Percentiles rank a stretch among this genome's conserved stretches.
phyloP scores from a whole-genome alignment of 2,797 vertebrate genomes.

The Enteromius thamalakanensis region DNA sequence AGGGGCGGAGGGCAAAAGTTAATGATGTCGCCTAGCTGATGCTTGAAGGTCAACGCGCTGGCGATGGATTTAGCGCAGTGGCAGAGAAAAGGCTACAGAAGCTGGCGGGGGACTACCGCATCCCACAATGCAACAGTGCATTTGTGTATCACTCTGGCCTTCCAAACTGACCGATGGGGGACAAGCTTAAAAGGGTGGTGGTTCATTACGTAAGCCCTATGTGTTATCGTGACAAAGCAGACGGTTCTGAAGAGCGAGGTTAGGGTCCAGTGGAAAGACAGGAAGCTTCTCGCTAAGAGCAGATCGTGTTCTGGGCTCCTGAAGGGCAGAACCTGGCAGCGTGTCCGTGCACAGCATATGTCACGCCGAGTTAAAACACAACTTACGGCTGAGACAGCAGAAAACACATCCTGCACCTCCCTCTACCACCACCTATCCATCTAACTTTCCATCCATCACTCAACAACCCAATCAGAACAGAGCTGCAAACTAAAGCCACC shows the following conservation, averaged over 20 bases:
- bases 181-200: constrained; percentile 17
- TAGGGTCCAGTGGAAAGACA: constrained; percentile 35
- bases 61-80: background rate
- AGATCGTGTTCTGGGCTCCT: constrained; percentile 54
- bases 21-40: constrained; percentile 47
- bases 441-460: constrained; percentile 23
- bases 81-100: constrained; percentile 18
- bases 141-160: constrained; percentile 14
- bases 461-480: background rate
- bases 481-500: background rate
- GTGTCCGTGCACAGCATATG: constrained; percentile 76
- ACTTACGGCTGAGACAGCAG: constrained; percentile 62
- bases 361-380: constrained; percentile 74
- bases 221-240: constrained; percentile 33
- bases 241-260: constrained; percentile 23
- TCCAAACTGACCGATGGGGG: constrained; percentile 15
- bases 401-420: constrained; percentile 24
- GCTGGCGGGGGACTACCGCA: constrained; percentile 1
- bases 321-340: constrained; percentile 51
- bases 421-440: constrained; percentile 12
- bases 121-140: constrained; percentile 9
- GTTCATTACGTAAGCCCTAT: constrained; percentile 33
- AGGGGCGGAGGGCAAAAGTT: constrained; percentile 54
- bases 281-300: constrained; percentile 36
- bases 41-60: constrained; percentile 22